These are phyloP conservation scores for Iphiclides podalirius DNA, from an alignment of 2,888 invertebrate genomes.

Conservation along the genomic window DNA sequence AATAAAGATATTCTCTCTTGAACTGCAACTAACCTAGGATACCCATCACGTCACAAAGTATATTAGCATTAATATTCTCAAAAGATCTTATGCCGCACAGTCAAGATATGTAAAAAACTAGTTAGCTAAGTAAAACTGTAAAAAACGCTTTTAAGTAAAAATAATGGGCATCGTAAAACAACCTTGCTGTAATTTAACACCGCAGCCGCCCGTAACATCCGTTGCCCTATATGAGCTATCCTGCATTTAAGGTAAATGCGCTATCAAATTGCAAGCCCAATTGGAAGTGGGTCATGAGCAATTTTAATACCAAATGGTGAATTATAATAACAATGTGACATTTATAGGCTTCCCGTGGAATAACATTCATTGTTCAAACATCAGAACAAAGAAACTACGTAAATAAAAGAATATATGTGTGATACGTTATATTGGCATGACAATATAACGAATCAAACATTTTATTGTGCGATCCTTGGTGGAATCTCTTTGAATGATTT, in stretches of 20 bases:
- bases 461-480: too few relatives aligned
- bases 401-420: not conserved
- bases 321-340: not conserved
- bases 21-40: too few relatives aligned
- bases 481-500: too few relatives aligned
- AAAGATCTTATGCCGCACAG: too few relatives aligned
- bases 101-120: too few relatives aligned
- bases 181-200: slow-evolving; percentile 4
- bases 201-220: not conserved
- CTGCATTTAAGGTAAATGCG: slow-evolving; percentile 4
- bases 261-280: slow-evolving; percentile 3
- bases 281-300: not conserved
- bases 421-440: not conserved
- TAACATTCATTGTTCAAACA: not conserved
- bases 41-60: too few relatives aligned
- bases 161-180: too few relatives aligned
- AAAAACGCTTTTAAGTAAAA: too few relatives aligned
- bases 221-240: slow-evolving; percentile 2
- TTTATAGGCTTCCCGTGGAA: not conserved
- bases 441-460: not conserved
- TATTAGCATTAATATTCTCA: too few relatives aligned
- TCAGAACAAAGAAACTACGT: not conserved
- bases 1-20: too few relatives aligned
- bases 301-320: not conserved
- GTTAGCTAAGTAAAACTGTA: too few relatives aligned